Evolutionary conservation across 2,888 invertebrate genomes (phyloP), one percentile per base, ranked within the genome.

Genomic region (Chamaedrilus cognettii): DNA sequence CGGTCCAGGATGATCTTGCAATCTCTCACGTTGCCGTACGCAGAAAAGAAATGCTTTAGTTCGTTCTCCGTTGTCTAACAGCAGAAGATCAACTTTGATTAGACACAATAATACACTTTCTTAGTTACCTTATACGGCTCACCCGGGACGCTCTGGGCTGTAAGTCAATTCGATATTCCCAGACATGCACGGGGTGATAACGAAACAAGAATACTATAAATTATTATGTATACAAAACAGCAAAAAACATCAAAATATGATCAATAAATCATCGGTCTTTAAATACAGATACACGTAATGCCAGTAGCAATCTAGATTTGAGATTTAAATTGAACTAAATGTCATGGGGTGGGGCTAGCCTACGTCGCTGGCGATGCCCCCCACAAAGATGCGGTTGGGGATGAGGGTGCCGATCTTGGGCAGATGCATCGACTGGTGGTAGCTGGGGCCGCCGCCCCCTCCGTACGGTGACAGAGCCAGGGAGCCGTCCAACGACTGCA

Each of bases 1-100:
- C 95, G 87, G 83, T 96, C 96, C 77, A 92, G 91, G 74, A 97
- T 96, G 75, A 97, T 96, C 86, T 97, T 94, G 62, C 94, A 94
- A 57, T 93, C 87, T 74, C 85, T 94, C 2, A 87, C 84, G 60
- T 92, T 91, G 62, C 95, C 94, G 77, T 83, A 86, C 62, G 90
- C 89, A 70, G 94, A 93, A 85, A 97, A 97, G 73, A 96, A 90
- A 82, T 92, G 91, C 85, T 92, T 90, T 73, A 97, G 86, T 81
- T 96, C 96, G 65, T 90, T 90, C 85, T 96, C 96, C 60, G 94
- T 94, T 57, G 96, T 96, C 85, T 85, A 26, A 52, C 28, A 23
- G 15, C 11, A 52, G 26, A 52, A 42, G 7, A 42, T 42, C 19
- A 42, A 42, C 19, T 42, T 42, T 11, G 7, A 19, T 42, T 42